Conservation (phyloP, 2,797 vertebrate genomes). For the Malacoctenus gilli region DNA sequence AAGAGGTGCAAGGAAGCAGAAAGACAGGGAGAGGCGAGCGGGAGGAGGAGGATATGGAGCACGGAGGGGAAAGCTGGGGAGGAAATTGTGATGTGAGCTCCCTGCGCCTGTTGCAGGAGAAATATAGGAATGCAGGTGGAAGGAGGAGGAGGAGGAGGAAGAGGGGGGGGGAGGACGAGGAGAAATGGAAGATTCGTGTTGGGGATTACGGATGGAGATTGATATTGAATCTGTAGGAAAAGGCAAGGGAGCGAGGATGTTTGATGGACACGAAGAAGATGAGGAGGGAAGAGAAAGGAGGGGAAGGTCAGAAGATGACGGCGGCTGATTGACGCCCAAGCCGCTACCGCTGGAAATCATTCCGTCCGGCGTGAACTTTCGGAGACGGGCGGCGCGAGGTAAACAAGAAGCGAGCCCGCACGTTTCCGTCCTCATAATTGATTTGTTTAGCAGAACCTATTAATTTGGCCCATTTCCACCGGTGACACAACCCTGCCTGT, state of each 20-base stretch:
- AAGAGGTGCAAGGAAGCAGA: constrained; percentile 49
- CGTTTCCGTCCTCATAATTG: constrained; percentile 36
- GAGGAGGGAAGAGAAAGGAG: constrained; percentile 23
- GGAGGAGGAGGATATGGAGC: constrained; percentile 35
- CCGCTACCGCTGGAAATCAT: constrained; percentile 34
- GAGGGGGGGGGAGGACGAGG: too few species aligned
- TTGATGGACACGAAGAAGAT: constrained; percentile 43
- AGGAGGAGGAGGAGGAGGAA: constrained; percentile 15
- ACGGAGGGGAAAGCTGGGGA: constrained; percentile 30
- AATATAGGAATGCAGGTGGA: constrained; percentile 46
- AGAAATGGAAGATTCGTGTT: constrained; percentile 39
- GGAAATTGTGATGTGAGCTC: constrained; percentile 53
- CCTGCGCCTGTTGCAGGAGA: constrained; percentile 17
- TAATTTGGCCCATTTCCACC: constrained; percentile 61
- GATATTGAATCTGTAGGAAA: constrained; percentile 37
- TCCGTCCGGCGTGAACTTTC: constrained; percentile 32
- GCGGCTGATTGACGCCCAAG: constrained; percentile 22
- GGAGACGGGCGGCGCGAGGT: constrained; percentile 4
- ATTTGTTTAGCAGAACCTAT: constrained; percentile 61
- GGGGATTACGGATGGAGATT: constrained; percentile 63
- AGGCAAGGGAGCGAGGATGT: constrained; percentile 12
- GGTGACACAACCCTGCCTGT: constrained; percentile 23
- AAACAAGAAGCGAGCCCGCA: constrained; percentile 5
- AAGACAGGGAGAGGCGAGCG: constrained; percentile 23
- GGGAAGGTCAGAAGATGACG: constrained; percentile 14